Base-by-base conservation (phyloP, 2,888 invertebrate genomes). In the Trimorus sp. region DNA sequence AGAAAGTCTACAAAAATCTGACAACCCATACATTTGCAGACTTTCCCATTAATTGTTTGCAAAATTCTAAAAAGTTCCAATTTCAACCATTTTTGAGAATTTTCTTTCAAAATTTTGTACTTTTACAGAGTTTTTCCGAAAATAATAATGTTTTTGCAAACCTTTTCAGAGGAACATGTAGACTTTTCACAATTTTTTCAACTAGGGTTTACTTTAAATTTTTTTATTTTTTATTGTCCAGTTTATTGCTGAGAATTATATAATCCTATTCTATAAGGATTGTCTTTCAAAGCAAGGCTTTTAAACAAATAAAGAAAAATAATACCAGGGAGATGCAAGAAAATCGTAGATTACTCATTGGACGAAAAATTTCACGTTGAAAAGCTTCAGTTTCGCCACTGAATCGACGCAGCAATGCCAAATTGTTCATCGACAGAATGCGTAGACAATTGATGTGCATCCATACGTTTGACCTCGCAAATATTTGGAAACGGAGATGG, bases 401-500 rank as follows among this genome's bases (percentile, higher is more conserved):
- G 12, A 38, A 26, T 63, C 40, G 36, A 15, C 26, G 37, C 16
- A 15, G 54, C 16, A 54, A 59, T 58, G 38, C 49, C 59, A 62
- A 54, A 66, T 66, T 51, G 37, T 51, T 60, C 15, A 53, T 15
- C 37, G 53, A 70, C 26, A 40, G 3, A 56, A 16, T 26, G n/a
- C 11, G 45, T 45, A 26, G 26, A 26, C 26, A 37, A 71, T 60
- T 60, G 53, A 53, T 69, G 15, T 42, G 12, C 37, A 51, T 36
- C 37, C n/a, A 40, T 51, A 65, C 38, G 40, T 58, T 60, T 65
- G 58, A 77, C 63, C 77, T 78, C 65, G 59, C 65, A 71, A 48
- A 42, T 48, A 65, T 65, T 71, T 56, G 6, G 14, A 56, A 70
- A 49, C 45, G 62, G 15, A 59, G 11, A 40, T 59, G 70, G 49